Evolutionary conservation across 1,140 invertebrate species (phyloP), one percentile per base, ranked within the genome.

Genomic region (Zaprionus lachaisei): DNA sequence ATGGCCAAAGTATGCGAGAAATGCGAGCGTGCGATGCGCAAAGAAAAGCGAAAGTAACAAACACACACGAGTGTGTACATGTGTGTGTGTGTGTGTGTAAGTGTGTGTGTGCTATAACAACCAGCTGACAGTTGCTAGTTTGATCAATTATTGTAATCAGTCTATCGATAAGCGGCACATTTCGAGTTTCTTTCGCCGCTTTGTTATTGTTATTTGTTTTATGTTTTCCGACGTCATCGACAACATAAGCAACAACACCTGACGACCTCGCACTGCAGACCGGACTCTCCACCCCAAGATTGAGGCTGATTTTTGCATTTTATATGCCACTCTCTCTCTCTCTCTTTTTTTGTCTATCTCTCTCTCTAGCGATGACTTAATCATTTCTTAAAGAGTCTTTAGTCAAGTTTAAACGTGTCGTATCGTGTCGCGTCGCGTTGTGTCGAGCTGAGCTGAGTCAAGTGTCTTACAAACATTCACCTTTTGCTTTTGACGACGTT

Each of bases 121-220:
- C 31, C 65, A 71, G 28, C 54, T n/a, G 34, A 31, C 31, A 56
- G 54, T 67, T 54, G 47, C 20, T 54, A 83, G 80, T 87, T 89
- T 90, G 81, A 89, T 90, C 85, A 89, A 90, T 89, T 89, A 80
- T 90, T 83, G 77, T 89, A 80, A 87, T 87, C n/a, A 67, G 38
- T 67, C 6, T 17, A 26, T 28, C 74, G 70, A 77, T 72, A 72
- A 77, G n/a, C 41, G n/a, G 15, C 41, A 44, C 41, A 63, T 47
- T 61, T 55, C 34, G 61, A 24, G 62, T 31, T 28, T 60, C 38
- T 15, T 56, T 64, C 63, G 41, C 56, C 17, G 28, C 28, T 49
- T 63, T 37, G 64, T 71, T 73, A 28, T 66, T 28, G 41, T 55
- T 44, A 44, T 37, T 67, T 63, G 26, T 17, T 34, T 41, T 14